Percentiles rank a stretch among this genome's conserved stretches.
Evolutionary conservation across 92 coral and sea anemone genomes (phyloP).

Genomic region (Umimayanthus kanabou): DNA sequence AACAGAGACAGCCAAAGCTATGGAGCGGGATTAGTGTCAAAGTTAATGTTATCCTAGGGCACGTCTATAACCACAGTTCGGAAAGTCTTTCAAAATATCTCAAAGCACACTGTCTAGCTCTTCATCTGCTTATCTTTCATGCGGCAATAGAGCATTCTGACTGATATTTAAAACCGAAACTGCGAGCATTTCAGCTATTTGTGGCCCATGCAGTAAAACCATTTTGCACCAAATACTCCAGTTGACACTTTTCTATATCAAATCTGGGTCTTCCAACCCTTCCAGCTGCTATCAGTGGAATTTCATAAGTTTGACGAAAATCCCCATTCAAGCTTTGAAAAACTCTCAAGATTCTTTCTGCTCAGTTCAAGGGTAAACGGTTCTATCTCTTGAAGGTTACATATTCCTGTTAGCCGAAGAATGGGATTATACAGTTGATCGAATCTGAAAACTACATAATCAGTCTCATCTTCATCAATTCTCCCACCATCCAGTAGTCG

Average conservation of each 20-base stretch:
- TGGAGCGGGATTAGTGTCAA: no score
- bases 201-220: constrained; percentile 29
- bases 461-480: neutral
- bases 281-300: constrained; percentile 35
- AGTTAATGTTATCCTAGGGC: no score
- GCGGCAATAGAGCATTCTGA: constrained; percentile 30
- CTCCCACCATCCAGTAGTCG: constrained; percentile 38
- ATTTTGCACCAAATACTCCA: constrained; percentile 43
- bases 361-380: no score
- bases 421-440: no score
- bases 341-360: constrained; percentile 17
- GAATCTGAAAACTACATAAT: no score
- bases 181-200: constrained; percentile 42
- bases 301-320: constrained; percentile 29
- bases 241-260: neutral
- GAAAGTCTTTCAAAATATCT: constrained; percentile 15
- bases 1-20: no score
- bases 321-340: constrained; percentile 14
- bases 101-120: constrained; percentile 38
- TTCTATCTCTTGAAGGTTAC: no score
- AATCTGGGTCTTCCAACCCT: neutral
- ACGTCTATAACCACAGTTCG: no score
- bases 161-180: constrained; percentile 37
- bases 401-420: no score
- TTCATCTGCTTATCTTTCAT: neutral